Base-by-base conservation (phyloP, 2,888 invertebrate genomes). In the Tetragnatha montana region DNA sequence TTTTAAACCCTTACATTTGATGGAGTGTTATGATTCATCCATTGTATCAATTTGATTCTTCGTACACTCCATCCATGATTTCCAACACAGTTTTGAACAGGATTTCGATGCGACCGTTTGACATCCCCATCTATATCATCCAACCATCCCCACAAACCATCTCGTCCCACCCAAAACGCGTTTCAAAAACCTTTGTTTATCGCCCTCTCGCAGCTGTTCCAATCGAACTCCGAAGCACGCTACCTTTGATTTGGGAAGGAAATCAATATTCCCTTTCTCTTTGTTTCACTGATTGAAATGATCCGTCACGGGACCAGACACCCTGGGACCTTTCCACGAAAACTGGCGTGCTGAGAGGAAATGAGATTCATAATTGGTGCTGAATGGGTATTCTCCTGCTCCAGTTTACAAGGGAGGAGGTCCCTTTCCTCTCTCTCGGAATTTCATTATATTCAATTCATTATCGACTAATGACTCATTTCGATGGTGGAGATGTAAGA, bases 281-380 rank as follows among this genome's bases (percentile, higher is more conserved):
- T 80, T 22, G 68, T 80, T 80, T 80, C 80, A 80, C 60, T 80
- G 80, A 80, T 80, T 80, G 80, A 80, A 80, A 80, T 80, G 19
- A 49, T 76, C 76, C 50, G 50, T n/a, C 76, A 74, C 35, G 35
- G 74, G 50, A 50, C 50, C 50, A 76, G 50, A 50, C 50, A 76
- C 50, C 76, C 2, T n/a, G 50, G 50, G 76, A 76, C n/a, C 49
- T 76, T 76, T 76, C 50, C 76, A 76, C 50, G 76, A 50, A 76
- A 76, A n/a, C 49, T 76, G 49, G 50, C 76, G 76, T 76, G 76
- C 19, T 10, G 50, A 76, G 19, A 50, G 17, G 50, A 76, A 76
- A 76, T 76, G 76, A 76, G 76, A 50, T 76, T 76, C n/a, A 76
- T 76, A 76, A 76, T 76, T 76, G 49, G 76, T 76, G 17, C 76